Conservation (phyloP, 2,797 vertebrate genomes). For the Parambassis ranga region DNA sequence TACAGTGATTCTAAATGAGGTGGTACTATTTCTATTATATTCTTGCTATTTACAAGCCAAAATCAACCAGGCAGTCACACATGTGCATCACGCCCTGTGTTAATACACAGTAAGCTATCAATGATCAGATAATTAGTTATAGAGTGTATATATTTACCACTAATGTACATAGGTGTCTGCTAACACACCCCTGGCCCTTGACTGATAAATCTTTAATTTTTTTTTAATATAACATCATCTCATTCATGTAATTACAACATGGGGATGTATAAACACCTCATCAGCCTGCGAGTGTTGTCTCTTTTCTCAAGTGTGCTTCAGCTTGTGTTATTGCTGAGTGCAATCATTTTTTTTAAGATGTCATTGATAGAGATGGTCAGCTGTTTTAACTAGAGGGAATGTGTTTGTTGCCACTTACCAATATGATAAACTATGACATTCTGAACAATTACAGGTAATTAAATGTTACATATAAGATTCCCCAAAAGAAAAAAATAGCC, state of each 20-base stretch:
- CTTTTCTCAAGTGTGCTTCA: slow-evolving; percentile 1
- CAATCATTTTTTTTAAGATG: background rate
- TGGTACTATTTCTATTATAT: slow-evolving; percentile 45
- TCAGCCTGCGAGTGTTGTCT: background rate
- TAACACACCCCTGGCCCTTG: slow-evolving; percentile 12
- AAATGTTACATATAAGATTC: background rate
- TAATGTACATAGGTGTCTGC: slow-evolving; percentile 28
- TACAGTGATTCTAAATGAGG: slow-evolving; percentile 19
- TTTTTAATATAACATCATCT: slow-evolving; percentile 2
- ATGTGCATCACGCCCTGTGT: slow-evolving; percentile 36
- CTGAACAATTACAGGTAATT: background rate
- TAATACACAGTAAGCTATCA: slow-evolving; percentile 43
- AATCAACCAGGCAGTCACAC: slow-evolving; percentile 34
- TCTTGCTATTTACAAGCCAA: slow-evolving; percentile 59
- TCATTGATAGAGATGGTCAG: background rate
- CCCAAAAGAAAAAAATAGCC: background rate
- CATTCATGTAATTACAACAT: slow-evolving; percentile 17
- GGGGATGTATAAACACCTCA: slow-evolving; percentile 13
- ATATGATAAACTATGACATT: slow-evolving; percentile 22
- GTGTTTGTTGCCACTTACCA: slow-evolving; percentile 4
- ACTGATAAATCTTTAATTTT: too few relatives aligned
- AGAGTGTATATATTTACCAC: slow-evolving; percentile 33
- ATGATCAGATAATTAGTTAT: slow-evolving; percentile 32
- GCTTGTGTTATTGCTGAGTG: slow-evolving; percentile 44
- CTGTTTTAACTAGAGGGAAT: background rate